These are phyloP conservation scores for Remorina albescens DNA, from an alignment of 2,797 vertebrate genomes.

Conservation along the genomic window DNA sequence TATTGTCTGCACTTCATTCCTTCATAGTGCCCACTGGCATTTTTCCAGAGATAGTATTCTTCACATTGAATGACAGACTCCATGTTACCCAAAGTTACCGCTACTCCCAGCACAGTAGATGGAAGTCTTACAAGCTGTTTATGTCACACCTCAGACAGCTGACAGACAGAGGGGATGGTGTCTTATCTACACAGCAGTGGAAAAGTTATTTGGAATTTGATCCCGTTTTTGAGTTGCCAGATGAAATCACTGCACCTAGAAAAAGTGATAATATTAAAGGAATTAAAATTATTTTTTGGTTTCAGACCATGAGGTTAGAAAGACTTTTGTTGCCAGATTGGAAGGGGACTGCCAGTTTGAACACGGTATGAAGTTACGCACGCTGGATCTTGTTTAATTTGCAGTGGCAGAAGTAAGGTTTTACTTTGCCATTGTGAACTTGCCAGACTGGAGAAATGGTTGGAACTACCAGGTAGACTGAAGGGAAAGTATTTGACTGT, in stretches of 20 bases:
- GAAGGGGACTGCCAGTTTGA: conserved; percentile 11
- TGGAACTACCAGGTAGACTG: conserved; percentile 19
- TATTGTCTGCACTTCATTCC: no score
- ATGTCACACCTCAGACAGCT: no score
- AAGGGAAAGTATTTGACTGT: conserved; percentile 24
- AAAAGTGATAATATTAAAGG: not conserved
- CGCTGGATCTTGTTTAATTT: conserved; percentile 19
- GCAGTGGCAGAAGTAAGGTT: not conserved
- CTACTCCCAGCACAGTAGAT: not conserved
- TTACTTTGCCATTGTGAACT: conserved; percentile 24
- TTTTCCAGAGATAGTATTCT: no score
- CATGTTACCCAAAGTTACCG: no score
- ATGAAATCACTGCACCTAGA: not conserved
- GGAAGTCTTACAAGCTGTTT: not conserved
- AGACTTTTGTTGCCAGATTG: conserved; percentile 1
- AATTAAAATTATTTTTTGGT: no score
- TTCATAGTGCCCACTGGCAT: no score
- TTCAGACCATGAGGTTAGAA: not conserved
- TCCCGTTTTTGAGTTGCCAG: not conserved
- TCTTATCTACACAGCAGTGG: not conserved
- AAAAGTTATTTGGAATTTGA: not conserved
- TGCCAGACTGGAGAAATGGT: conserved; percentile 32
- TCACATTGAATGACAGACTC: no score
- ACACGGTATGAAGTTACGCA: not conserved
- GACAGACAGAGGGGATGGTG: not conserved